Evolutionary conservation across 2,888 invertebrate species (phyloP).

Genomic region (Pyrrhia umbra): DNA sequence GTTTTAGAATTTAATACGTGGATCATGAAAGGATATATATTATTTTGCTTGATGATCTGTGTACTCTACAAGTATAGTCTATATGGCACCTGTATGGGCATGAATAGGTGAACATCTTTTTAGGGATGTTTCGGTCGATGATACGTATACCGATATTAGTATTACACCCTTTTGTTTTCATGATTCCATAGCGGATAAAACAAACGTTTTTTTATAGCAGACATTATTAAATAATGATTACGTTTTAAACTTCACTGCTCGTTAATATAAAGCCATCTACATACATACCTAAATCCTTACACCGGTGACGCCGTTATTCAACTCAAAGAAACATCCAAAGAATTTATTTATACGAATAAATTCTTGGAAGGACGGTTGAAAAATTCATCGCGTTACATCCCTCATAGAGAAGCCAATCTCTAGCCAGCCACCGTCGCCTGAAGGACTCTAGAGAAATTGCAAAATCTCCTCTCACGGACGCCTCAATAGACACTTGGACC

Average conservation of each 20-base stretch:
- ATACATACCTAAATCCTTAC: neutral
- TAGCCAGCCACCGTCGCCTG: conserved; percentile 16
- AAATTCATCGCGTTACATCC: conserved; percentile 59
- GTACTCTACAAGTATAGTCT: too few relatives aligned
- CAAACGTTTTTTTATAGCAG: too few relatives aligned
- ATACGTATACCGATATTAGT: too few relatives aligned
- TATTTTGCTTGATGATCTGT: too few relatives aligned
- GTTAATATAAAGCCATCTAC: neutral
- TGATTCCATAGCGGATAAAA: too few relatives aligned
- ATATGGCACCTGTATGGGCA: too few relatives aligned
- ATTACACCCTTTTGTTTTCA: too few relatives aligned
- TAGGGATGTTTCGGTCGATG: too few relatives aligned
- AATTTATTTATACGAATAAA: conserved; percentile 70
- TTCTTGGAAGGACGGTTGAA: conserved; percentile 62
- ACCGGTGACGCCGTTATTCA: conserved; percentile 5
- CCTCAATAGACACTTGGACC: conserved; percentile 17
- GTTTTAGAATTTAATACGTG: conserved; percentile 24
- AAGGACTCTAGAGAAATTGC: conserved; percentile 62
- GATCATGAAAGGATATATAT: too few relatives aligned
- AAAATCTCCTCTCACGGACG: conserved; percentile 34
- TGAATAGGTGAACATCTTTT: too few relatives aligned
- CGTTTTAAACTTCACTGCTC: neutral
- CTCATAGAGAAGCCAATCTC: conserved; percentile 46
- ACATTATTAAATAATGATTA: too few relatives aligned
- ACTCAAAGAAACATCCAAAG: conserved; percentile 40